These are phyloP conservation scores for Tetrapedia diversipes DNA, from an alignment of 2,888 invertebrate genomes.

Conservation along the genomic window DNA sequence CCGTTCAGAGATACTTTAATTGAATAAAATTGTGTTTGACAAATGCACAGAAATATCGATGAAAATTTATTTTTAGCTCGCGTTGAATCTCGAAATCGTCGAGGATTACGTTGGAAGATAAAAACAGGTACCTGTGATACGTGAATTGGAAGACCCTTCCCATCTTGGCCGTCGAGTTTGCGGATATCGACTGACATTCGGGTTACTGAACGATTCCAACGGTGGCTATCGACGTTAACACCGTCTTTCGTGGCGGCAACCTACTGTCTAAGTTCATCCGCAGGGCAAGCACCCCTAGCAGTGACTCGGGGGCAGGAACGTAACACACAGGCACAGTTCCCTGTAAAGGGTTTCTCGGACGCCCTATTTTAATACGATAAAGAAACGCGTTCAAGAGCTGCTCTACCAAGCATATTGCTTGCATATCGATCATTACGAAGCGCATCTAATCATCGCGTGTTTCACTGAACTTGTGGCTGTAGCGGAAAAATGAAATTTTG, in stretches of 20 bases:
- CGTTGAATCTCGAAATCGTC: too few species aligned
- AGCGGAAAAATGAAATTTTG: too few species aligned
- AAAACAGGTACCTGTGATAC: slow-evolving; percentile 52
- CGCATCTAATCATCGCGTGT: not conserved
- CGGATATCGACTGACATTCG: slow-evolving; percentile 64
- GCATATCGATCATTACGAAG: slow-evolving; percentile 28
- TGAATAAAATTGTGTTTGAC: too few species aligned
- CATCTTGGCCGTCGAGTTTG: slow-evolving; percentile 61
- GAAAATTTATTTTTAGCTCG: too few species aligned
- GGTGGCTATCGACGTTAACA: slow-evolving; percentile 63
- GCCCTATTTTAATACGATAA: slow-evolving; percentile 57
- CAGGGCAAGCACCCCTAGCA: slow-evolving; percentile 79
- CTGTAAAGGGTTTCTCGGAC: slow-evolving; percentile 52
- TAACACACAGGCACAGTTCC: slow-evolving; percentile 60
- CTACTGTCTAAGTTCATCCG: slow-evolving; percentile 73
- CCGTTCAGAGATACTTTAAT: too few species aligned
- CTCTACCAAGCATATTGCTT: slow-evolving; percentile 16
- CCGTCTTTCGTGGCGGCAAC: slow-evolving; percentile 60
- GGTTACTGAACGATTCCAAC: slow-evolving; percentile 43
- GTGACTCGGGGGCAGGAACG: slow-evolving; percentile 77
- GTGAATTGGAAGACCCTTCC: slow-evolving; percentile 52
- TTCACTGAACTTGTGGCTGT: not conserved
- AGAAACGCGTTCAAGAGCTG: slow-evolving; percentile 52
- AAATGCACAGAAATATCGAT: too few species aligned
- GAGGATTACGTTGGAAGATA: not conserved